Evolutionary conservation across 2,797 vertebrate genomes (phyloP).

Genomic region (Pseudochirops cupreus): DNA sequence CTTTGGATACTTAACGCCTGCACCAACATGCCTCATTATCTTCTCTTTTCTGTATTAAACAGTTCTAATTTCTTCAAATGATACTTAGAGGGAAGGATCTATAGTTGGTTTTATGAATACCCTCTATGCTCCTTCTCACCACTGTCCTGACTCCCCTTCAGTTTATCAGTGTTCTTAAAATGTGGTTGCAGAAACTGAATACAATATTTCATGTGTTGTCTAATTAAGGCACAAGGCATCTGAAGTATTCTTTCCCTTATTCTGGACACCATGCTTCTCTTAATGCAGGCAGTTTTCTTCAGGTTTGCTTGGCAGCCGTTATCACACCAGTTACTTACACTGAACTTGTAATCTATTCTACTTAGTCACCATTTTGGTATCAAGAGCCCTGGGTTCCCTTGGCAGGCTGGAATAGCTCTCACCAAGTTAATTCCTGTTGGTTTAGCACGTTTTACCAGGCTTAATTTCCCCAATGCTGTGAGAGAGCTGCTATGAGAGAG

Average conservation of each 20-base stretch:
- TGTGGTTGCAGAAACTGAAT: background rate
- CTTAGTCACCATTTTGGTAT: background rate
- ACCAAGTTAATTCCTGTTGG: background rate
- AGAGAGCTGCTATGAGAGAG: background rate
- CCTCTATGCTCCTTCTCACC: background rate
- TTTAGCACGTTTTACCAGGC: background rate
- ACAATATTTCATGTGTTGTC: background rate
- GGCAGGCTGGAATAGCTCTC: background rate
- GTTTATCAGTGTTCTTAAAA: background rate
- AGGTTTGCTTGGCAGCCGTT: background rate
- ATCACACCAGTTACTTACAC: background rate
- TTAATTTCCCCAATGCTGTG: background rate
- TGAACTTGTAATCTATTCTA: background rate
- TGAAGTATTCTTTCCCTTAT: background rate
- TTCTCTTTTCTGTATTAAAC: background rate
- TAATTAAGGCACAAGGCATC: background rate
- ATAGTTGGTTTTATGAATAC: background rate
- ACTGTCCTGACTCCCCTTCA: background rate
- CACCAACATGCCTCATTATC: background rate
- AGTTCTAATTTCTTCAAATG: background rate
- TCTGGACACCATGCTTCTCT: background rate
- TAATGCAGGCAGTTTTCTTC: background rate
- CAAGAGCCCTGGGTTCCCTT: background rate
- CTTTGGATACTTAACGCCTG: background rate
- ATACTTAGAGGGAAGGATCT: background rate